Percentiles rank a stretch among this genome's conserved stretches.
phyloP scores from a whole-genome alignment of 2,888 invertebrate genomes.

The Apantesis nais region DNA sequence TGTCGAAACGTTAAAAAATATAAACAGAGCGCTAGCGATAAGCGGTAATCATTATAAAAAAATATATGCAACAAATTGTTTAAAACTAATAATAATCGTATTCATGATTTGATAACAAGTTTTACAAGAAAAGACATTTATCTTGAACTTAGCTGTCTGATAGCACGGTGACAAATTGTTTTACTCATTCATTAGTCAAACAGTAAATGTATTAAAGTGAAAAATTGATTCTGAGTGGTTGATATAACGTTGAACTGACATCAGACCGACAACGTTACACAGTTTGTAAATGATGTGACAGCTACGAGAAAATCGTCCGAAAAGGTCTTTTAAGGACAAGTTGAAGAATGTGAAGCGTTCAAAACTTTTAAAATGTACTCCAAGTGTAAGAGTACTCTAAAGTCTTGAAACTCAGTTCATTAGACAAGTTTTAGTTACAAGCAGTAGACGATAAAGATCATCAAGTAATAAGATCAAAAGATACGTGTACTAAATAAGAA shows the following conservation, averaged over 20 bases:
- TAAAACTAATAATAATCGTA: background rate
- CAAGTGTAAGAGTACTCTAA: constrained; percentile 15
- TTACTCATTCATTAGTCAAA: constrained; percentile 9
- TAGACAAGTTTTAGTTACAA: constrained; percentile 50
- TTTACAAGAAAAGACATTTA: background rate
- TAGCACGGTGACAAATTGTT: background rate
- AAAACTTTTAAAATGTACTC: constrained; percentile 29
- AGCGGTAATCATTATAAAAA: too few species aligned
- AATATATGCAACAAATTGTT: too few species aligned
- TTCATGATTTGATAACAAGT: background rate
- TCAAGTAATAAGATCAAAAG: constrained; percentile 35
- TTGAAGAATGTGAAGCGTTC: constrained; percentile 24
- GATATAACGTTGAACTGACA: background rate
- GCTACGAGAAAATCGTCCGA: constrained; percentile 1
- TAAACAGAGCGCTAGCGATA: too few species aligned
- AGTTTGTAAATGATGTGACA: constrained; percentile 5
- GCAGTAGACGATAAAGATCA: constrained; percentile 52
- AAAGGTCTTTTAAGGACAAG: background rate
- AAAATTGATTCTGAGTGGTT: background rate
- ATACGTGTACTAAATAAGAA: constrained; percentile 29
- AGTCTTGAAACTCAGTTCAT: constrained; percentile 51
- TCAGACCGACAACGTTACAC: background rate
- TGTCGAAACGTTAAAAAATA: too few species aligned
- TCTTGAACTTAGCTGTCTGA: background rate
- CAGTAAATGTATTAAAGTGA: background rate